Base-by-base conservation (phyloP, 2,113 vertebrate genomes). In the Dromiciops gliroides region DNA sequence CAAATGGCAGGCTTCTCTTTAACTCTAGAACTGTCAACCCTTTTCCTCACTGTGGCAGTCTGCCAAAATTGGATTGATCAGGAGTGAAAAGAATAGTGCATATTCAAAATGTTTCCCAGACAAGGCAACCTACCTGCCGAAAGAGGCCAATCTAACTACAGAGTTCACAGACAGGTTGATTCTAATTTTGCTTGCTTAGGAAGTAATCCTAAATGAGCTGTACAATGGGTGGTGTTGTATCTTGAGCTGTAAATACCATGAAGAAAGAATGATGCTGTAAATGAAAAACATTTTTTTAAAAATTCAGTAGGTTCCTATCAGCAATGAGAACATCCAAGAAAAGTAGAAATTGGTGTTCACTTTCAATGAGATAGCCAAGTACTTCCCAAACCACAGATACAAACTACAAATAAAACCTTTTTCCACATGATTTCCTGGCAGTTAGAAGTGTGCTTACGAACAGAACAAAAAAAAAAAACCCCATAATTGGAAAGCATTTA, bases 201-300 rank as follows among this genome's bases (percentile, higher is more conserved):
- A 95, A 93, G 23, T 48, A 19, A 44, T 83, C 19, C 67, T n/a
- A 92, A 47, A 90, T 25, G 23, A 95, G 1, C 90, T 90, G 91
- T 90, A 48, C 28, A 89, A 95, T 50, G 53, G 25, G 12, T n/a
- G 47, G 60, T 3, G 2, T 10, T 60, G n/a, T 50, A 75, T 83
- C 1, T 37, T 19, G 89, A 90, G 91, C 91, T 47, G 60, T 89
- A 90, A 94, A 96, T 25, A 2, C 47, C 56, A 75, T 1, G 3
- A 90, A 2, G 31, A n/a, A 95, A 95, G 60, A 31, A 90, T 56
- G 6, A 44, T 48, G 22, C 22, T 26, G 14, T 48, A 90, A 94
- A 91, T 91, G 91, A 95, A 95, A 93, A 16, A 75, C 2, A 50
- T 48, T 83, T 67, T 90, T 83, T 52, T 89, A 89, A 91, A 50